These are phyloP conservation scores for Oreochromis mossambicus DNA, from an alignment of 2,797 vertebrate genomes.

Conservation along the genomic window DNA sequence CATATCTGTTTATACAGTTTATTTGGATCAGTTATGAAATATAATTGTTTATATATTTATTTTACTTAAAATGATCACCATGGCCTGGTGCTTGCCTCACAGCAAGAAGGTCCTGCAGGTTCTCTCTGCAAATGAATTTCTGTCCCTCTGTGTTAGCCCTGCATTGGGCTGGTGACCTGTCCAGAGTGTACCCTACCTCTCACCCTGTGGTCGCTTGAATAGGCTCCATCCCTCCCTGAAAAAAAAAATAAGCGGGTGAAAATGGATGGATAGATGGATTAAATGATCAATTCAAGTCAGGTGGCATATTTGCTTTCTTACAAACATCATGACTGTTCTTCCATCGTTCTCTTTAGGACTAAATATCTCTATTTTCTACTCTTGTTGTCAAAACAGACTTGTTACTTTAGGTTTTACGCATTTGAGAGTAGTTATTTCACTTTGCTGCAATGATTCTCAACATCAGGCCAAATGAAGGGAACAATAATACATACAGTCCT, in stretches of 20 bases:
- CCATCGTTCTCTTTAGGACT: neutral
- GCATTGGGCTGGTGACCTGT: neutral
- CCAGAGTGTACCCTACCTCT: neutral
- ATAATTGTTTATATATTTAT: neutral
- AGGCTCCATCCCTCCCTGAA: neutral
- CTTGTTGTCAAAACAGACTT: neutral
- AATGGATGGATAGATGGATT: neutral
- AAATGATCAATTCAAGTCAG: neutral
- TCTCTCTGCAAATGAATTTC: neutral
- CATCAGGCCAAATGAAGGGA: neutral
- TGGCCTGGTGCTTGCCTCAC: neutral
- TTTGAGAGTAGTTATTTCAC: neutral
- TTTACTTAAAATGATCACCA: neutral
- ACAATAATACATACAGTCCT: neutral
- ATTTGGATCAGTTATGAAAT: neutral
- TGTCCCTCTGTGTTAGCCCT: neutral
- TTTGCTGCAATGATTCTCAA: neutral
- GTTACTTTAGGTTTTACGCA: neutral
- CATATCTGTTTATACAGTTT: neutral
- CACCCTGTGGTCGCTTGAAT: neutral
- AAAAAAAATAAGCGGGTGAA: neutral
- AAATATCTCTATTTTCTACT: neutral
- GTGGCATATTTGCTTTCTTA: neutral
- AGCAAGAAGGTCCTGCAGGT: neutral
- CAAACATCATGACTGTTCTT: neutral